Evolutionary conservation across 2,888 invertebrate genomes (phyloP), one percentile per base, ranked within the genome.

Genomic region (Nysson spinosus): DNA sequence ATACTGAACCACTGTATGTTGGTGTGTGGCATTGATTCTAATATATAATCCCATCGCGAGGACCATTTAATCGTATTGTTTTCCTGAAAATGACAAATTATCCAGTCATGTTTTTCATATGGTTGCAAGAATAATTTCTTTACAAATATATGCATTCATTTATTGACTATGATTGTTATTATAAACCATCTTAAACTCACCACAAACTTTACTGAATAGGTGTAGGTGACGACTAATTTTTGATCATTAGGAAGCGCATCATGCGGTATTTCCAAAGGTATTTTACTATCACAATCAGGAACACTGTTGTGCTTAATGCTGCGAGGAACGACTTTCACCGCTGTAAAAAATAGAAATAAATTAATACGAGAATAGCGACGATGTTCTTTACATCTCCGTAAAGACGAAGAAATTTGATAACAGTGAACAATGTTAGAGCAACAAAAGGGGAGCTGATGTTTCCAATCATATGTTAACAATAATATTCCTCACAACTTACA

Each of bases 1-100:
- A 99, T 99, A 72, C 97, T 98, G 87, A 99, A 98, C 99, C 98
- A 99, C 87, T 99, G 98, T 79, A 99, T 98, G 85, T 98, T 98
- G 0, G 98, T 96, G 86, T 98, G 97, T 0, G 97, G 98, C 95
- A 98, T 97, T 0, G 98, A 97, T 88, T 98, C 97, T 60, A 99
- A 89, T 69, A 99, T 98, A 87, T 99, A 99, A 88, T 99, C 99
- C 99, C 99, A 99, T 82, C 99, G 91, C 0, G 98, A 98, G 0
- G 98, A 98, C 99, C 99, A 99, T 88, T 97, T 98, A 9, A 97
- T 93, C 0, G 91, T 91, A 86, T 96, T 93, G 81, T 96, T 94
- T 82, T 90, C 90, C 80, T 89, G 58, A 12, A 82, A 85, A 49
- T 42, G 42, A 19, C 52, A 46, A 40, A 12, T 20, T 17, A 44